Conservation (phyloP, 2,888 invertebrate genomes). For the Blastobasis adustella region DNA sequence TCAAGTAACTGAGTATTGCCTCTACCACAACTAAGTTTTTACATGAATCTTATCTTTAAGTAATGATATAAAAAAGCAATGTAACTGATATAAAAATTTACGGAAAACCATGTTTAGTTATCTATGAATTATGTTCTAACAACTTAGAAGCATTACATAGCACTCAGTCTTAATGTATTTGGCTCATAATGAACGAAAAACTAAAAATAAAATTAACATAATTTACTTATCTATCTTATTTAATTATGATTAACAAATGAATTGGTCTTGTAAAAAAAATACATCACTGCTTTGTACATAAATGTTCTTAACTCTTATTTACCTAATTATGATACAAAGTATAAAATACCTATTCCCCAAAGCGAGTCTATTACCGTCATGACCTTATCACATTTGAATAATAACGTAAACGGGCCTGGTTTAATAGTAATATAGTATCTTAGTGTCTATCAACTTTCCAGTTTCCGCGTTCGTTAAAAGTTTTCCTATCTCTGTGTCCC, state of each 20-base stretch:
- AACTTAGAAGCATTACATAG: slow-evolving; percentile 17
- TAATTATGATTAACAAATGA: too few species aligned
- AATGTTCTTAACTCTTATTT: slow-evolving; percentile 27
- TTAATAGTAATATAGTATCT: not conserved
- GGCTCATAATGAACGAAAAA: slow-evolving; percentile 61
- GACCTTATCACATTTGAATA: slow-evolving; percentile 38
- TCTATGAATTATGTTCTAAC: too few species aligned
- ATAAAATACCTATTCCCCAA: slow-evolving; percentile 34
- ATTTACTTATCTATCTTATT: slow-evolving; percentile 13
- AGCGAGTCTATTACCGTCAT: slow-evolving; percentile 54
- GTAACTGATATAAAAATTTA: too few species aligned
- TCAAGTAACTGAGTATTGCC: slow-evolving; percentile 1
- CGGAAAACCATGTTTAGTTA: too few species aligned
- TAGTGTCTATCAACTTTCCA: slow-evolving; percentile 73
- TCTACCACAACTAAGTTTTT: not conserved
- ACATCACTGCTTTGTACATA: slow-evolving; percentile 38
- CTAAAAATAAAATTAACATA: slow-evolving; percentile 16
- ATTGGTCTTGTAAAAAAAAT: slow-evolving; percentile 28
- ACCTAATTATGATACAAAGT: slow-evolving; percentile 21
- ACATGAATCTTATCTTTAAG: too few species aligned
- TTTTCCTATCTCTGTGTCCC: slow-evolving; percentile 65
- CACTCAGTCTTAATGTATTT: slow-evolving; percentile 72
- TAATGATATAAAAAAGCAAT: too few species aligned
- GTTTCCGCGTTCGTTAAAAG: slow-evolving; percentile 66
- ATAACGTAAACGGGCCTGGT: too few species aligned